A percentile compares a stretch with the other conserved stretches of the same genome.
phyloP scores from a whole-genome alignment of 2,797 vertebrate species.

The Anabacerthia variegaticeps region DNA sequence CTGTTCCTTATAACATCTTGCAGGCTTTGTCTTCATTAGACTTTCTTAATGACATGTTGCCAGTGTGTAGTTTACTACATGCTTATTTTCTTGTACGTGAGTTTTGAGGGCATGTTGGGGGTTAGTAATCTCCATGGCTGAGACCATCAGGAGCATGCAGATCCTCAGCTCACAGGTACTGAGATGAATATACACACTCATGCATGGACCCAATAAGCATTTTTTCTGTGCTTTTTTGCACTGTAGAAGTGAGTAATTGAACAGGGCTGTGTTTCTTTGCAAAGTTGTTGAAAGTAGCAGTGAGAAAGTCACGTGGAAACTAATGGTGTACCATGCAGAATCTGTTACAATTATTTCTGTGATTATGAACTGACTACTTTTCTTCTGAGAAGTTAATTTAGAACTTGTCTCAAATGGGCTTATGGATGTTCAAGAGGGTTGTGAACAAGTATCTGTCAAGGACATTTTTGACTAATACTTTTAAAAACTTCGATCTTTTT shows the following conservation, averaged over 20 bases:
- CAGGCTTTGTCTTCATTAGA: not conserved
- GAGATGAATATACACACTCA: not conserved
- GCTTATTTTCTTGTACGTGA: not conserved
- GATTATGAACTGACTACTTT: not conserved
- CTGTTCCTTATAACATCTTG: not conserved
- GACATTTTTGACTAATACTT: not conserved
- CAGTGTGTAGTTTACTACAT: not conserved
- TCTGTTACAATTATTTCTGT: not conserved
- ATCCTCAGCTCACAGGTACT: not conserved
- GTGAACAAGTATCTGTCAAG: not conserved
- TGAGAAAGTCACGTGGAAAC: not conserved
- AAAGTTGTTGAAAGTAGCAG: not conserved
- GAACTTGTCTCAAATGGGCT: not conserved
- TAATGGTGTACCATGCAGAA: not conserved
- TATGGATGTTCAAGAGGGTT: not conserved
- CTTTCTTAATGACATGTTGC: not conserved
- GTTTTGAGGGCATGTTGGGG: rapidly evolving
- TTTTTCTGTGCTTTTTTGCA: not conserved
- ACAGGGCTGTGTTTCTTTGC: not conserved
- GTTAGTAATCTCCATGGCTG: not conserved
- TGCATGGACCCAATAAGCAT: not conserved
- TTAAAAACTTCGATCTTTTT: not conserved
- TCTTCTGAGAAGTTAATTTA: not conserved
- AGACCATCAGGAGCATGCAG: not conserved
- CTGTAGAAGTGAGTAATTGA: not conserved